phyloP scores from a whole-genome alignment of 2,113 vertebrate species.

The Peromyscus californicus region DNA sequence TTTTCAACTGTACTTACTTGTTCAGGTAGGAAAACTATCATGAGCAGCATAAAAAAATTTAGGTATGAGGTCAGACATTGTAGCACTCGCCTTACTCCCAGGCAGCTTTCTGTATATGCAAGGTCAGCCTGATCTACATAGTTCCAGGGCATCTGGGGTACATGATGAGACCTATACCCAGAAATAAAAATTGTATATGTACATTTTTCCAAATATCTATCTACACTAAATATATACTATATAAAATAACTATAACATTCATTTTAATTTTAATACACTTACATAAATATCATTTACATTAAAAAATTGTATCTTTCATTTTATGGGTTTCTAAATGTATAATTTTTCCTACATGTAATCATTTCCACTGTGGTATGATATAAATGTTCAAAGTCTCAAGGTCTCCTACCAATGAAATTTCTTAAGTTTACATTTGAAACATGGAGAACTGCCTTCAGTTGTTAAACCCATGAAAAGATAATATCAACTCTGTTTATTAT shows the following conservation, averaged over 20 bases:
- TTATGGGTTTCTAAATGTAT: slow-evolving; percentile 28
- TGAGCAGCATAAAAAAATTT: not conserved
- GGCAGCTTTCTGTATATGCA: not conserved
- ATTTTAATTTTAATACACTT: slow-evolving; percentile 39
- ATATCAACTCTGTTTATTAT: slow-evolving; percentile 17
- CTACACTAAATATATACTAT: not conserved
- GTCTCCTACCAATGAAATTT: not conserved
- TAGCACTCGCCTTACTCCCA: not conserved
- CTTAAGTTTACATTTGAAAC: slow-evolving; percentile 51
- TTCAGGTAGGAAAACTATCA: slow-evolving; percentile 16
- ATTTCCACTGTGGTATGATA: not conserved
- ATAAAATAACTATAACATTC: not conserved
- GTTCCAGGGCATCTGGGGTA: not conserved
- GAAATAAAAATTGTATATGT: not conserved
- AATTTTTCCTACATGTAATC: slow-evolving; percentile 16
- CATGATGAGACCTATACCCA: not conserved
- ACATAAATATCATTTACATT: not conserved
- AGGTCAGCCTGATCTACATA: not conserved
- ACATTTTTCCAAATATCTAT: not conserved
- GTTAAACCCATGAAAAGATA: slow-evolving; percentile 1
- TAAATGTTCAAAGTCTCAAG: slow-evolving; percentile 2
- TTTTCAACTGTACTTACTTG: slow-evolving; percentile 10
- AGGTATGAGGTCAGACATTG: not conserved
- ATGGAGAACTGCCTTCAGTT: not conserved
- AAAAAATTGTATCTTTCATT: slow-evolving; percentile 33